Evolutionary conservation across 2,113 vertebrate species (phyloP), one percentile per base, ranked within the genome.

Genomic region (Corydoras maculifer): DNA sequence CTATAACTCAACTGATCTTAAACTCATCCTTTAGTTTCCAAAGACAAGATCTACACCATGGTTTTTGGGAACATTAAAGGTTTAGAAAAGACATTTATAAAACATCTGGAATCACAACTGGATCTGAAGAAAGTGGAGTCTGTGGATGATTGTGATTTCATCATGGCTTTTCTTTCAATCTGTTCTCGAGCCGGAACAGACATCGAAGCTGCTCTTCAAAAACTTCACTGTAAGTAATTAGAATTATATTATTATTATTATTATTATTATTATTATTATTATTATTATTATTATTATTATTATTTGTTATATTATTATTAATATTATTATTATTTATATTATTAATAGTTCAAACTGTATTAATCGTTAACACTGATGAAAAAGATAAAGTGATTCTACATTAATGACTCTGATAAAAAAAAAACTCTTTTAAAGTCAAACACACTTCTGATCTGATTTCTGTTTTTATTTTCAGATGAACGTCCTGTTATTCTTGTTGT

Each of bases 101-200:
- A 43, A 43, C 4, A 8, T 43, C 35, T 43, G 4, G 7, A 5
- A 43, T 43, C 35, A 8, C 35, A 2, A 43, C 9, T 14, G 8
- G 1, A 3, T 9, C 35, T 69, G 15, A 12, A 4, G 9, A 3
- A 69, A 13, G 66, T 68, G 57, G 1, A 9, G 43, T 14, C 12
- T 3, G 18, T 6, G 57, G 50, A 32, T 5, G 13, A 53, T 10
- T 32, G 69, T 53, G 29, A 54, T 6, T 5, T 54, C 6, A 55
- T 70, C 31, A 32, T 70, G 8, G 60, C 60, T 35, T 70, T 70
- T 55, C n/a, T 55, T 8, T 3, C 30, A 3, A 10, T 70, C 25
- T n/a, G 8, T 3, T 55, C 59, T 70, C 69, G 60, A 15, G 60
- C 60, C 55, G 69, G 60, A 54, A 70, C 69, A 3, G 69, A 64